Conservation (phyloP, 2,888 invertebrate genomes). For the Synergus umbraculus region DNA sequence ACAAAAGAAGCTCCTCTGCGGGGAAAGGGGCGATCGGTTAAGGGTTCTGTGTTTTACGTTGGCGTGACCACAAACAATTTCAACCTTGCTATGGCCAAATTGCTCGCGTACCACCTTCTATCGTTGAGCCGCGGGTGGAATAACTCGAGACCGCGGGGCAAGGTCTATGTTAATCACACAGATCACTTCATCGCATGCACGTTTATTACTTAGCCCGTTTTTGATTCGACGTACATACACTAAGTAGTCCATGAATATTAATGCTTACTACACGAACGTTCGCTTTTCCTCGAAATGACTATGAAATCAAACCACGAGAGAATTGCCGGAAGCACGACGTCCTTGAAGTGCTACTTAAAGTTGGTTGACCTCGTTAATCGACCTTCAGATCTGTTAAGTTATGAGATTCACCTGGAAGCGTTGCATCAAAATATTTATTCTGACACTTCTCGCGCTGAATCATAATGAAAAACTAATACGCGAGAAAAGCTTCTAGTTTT, state of each 20-base stretch:
- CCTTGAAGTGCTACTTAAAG: slow-evolving; percentile 48
- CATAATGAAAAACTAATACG: background rate
- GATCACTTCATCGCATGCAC: slow-evolving; percentile 73
- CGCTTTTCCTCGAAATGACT: slow-evolving; percentile 51
- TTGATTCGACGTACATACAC: slow-evolving; percentile 42
- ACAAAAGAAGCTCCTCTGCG: slow-evolving; percentile 33
- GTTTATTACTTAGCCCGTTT: slow-evolving; percentile 63
- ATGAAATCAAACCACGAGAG: slow-evolving; percentile 47
- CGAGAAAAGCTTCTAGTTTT: background rate
- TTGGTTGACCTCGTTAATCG: slow-evolving; percentile 44
- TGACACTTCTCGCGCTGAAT: background rate
- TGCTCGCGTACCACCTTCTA: slow-evolving; percentile 44
- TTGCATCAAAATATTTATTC: background rate
- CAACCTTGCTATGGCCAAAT: slow-evolving; percentile 53
- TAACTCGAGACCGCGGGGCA: slow-evolving; percentile 65
- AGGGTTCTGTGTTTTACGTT: slow-evolving; percentile 46
- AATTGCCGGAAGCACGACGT: slow-evolving; percentile 50
- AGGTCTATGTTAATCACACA: slow-evolving; percentile 75
- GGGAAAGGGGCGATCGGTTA: slow-evolving; percentile 39
- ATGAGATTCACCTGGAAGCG: background rate
- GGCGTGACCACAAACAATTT: slow-evolving; percentile 72
- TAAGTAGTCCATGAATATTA: slow-evolving; percentile 54
- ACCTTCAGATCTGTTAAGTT: slow-evolving; percentile 40
- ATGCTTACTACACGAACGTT: slow-evolving; percentile 47
- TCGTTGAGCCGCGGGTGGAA: slow-evolving; percentile 50